phyloP scores from a whole-genome alignment of 2,797 vertebrate genomes.

The Enteromius radiatus region DNA sequence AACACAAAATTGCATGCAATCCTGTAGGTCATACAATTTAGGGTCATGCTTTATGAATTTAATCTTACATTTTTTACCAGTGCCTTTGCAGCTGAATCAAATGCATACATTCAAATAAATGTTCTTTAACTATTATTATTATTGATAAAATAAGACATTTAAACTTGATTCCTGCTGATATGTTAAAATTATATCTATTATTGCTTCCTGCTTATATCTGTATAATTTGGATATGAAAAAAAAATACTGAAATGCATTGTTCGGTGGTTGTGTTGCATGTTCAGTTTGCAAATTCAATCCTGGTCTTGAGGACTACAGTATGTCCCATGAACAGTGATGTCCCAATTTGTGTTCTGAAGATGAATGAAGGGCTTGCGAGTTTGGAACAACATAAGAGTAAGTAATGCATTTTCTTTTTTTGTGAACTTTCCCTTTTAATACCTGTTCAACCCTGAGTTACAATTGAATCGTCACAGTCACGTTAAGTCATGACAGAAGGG shows the following conservation, averaged over 20 bases:
- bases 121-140: not conserved
- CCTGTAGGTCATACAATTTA: not conserved
- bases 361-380: not conserved
- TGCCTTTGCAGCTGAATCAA: not conserved
- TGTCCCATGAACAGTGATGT: not conserved
- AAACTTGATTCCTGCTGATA: not conserved
- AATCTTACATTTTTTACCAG: not conserved
- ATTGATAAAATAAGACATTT: not conserved
- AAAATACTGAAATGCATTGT: not conserved
- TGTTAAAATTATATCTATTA: not conserved
- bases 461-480: not conserved
- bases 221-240: not conserved
- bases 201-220: not conserved
- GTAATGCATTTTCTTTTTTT: not conserved
- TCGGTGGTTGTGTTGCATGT: not conserved
- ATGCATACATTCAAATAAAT: not conserved
- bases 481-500: not conserved
- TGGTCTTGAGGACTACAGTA: not conserved
- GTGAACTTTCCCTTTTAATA: not conserved
- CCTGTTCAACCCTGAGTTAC: not conserved
- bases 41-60: not conserved
- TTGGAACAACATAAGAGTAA: not conserved
- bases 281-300: not conserved
- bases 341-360: not conserved
- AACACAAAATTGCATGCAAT: not conserved